These are phyloP conservation scores for Murina feae DNA, from an alignment of 2,113 vertebrate species.

Conservation along the genomic window DNA sequence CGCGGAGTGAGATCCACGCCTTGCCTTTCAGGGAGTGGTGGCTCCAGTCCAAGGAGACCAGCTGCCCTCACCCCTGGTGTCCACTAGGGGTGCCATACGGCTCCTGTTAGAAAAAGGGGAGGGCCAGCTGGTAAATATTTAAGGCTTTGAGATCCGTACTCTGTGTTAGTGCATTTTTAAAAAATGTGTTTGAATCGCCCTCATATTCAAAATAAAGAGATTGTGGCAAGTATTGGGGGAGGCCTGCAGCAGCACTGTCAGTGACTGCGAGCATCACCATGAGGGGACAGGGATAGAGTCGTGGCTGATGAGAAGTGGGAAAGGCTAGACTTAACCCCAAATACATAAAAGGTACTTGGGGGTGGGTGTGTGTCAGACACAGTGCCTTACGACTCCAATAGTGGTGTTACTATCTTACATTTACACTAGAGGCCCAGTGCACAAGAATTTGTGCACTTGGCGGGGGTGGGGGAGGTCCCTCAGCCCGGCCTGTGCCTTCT, in stretches of 20 bases:
- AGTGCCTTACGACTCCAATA: background rate
- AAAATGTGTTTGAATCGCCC: background rate
- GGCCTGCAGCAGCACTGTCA: accelerated
- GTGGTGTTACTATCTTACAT: accelerated
- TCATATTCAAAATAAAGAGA: background rate
- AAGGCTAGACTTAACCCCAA: background rate
- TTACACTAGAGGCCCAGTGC: no score
- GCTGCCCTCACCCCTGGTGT: background rate
- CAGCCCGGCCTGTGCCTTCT: no score
- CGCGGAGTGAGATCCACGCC: accelerated
- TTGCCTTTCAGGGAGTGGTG: no score
- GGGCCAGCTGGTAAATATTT: background rate
- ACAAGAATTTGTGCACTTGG: no score
- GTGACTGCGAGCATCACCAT: no score
- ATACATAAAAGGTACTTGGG: background rate
- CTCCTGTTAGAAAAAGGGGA: background rate
- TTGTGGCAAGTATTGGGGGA: no score
- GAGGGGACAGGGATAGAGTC: no score
- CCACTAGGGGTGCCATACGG: background rate
- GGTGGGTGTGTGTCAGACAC: background rate
- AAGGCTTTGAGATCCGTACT: background rate
- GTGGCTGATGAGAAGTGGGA: accelerated
- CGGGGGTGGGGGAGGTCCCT: no score
- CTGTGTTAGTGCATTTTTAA: background rate
- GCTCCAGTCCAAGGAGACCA: no score